Conservation (phyloP, 2,113 vertebrate species). For the Bos indicus region DNA sequence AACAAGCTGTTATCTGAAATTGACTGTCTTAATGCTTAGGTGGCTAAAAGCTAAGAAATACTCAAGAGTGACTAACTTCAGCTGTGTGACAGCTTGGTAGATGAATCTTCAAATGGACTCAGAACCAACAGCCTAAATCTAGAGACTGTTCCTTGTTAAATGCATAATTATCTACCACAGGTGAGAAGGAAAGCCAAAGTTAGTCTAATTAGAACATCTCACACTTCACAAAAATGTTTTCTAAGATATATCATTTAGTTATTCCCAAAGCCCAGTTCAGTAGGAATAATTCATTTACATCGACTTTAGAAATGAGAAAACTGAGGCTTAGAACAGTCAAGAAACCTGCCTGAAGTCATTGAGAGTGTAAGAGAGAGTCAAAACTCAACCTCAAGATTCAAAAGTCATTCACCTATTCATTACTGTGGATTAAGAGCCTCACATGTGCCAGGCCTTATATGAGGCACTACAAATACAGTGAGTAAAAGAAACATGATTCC, state of each 20-base stretch:
- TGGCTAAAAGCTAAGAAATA: neutral
- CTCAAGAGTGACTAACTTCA: neutral
- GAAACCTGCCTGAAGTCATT: neutral
- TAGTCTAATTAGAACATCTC: neutral
- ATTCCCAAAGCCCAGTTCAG: neutral
- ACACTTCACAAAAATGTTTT: conserved; percentile 17
- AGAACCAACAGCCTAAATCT: neutral
- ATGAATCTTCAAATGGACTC: neutral
- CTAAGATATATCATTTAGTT: conserved; percentile 12
- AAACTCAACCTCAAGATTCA: neutral
- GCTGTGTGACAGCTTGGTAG: neutral
- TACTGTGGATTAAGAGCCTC: neutral
- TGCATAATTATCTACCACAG: neutral
- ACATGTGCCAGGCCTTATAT: neutral
- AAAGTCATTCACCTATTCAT: neutral
- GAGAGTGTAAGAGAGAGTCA: neutral
- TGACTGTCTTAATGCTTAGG: neutral
- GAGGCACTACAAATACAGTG: neutral
- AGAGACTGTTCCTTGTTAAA: neutral
- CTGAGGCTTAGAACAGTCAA: neutral
- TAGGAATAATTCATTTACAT: neutral
- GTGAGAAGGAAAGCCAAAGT: neutral
- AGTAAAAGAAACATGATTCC: neutral
- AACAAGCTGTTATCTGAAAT: conserved; percentile 4
- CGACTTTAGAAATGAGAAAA: conserved; percentile 15